Base-by-base conservation (phyloP, 2,797 vertebrate species). In the Graptemys geographica region DNA sequence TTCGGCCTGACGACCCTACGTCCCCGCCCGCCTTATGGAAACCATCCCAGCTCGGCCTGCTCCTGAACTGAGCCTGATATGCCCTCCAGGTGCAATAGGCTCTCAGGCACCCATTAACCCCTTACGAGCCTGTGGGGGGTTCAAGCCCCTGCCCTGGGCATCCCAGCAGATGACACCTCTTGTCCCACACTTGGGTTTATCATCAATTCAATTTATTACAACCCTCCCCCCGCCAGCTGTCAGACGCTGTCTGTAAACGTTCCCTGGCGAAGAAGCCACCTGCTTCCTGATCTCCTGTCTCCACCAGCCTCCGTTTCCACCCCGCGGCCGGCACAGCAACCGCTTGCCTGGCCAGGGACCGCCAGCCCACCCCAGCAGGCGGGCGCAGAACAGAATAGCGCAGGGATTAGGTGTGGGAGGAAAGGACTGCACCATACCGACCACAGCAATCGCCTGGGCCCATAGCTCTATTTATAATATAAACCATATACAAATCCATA, bases 391-490 rank as follows among this genome's bases (percentile, higher is more conserved):
- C 25, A 28, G 74, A 78, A 49, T 9, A 8, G 44, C 31, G 44
- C 74, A 13, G 16, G 19, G 72, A 27, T 12, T 12, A 33, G 11
- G 51, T 79, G 47, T 15, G 0, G 19, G 25, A 11, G 41, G 19
- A 89, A 21, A 89, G 2, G 84, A 4, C 51, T 84, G 28, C 57
- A 88, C 51, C 69, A 37, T 51, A 55, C 13, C 23, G 87, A 41
- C 59, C 41, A 78, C 23, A 47, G 55, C 5, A 49, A 79, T 69
- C 79, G 15, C 86, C 89, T 81, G 55, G 80, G n/a, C 85, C 59
- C 81, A 91, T 23, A 15, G 31, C 83, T 95, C 81, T 81, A 82
- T 96, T 97, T 96, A 94, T 89, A 88, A 95, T 94, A 86, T 87
- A 90, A 84, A 94, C 81, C 52, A 88, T 86, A 86, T 72, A 78